Conservation (phyloP, 2,797 vertebrate genomes). For the Sebastiscus tertius region DNA sequence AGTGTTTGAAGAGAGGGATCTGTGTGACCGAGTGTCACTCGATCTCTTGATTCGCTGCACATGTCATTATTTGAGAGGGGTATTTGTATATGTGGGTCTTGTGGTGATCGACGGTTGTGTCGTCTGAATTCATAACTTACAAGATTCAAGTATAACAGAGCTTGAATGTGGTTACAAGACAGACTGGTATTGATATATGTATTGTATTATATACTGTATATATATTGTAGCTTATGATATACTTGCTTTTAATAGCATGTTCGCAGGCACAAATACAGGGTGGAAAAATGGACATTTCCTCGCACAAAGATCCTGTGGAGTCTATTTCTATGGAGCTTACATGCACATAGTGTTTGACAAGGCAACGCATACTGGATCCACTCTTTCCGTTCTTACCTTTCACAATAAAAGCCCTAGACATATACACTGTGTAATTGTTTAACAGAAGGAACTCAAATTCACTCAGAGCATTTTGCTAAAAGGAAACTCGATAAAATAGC, state of each 20-base stretch:
- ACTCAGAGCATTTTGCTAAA: no score
- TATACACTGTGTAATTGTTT: no score
- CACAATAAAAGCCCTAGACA: no score
- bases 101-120: constrained; percentile 24
- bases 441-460: no score
- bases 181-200: neutral
- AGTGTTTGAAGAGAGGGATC: constrained; percentile 22
- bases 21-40: constrained; percentile 30
- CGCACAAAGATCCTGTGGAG: neutral
- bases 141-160: constrained; percentile 22
- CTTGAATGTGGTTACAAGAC: constrained; percentile 19
- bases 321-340: neutral
- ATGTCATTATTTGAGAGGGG: constrained; percentile 25
- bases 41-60: constrained; percentile 36
- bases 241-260: neutral
- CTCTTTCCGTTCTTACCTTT: no score
- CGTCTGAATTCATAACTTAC: constrained; percentile 42
- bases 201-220: neutral
- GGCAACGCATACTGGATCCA: no score
- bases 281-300: neutral
- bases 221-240: neutral
- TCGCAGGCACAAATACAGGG: neutral
- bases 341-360: constrained; percentile 31
- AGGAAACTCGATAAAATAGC: no score
- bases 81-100: constrained; percentile 34